phyloP scores from a whole-genome alignment of 2,888 invertebrate species.

The Bombyx huttoni region DNA sequence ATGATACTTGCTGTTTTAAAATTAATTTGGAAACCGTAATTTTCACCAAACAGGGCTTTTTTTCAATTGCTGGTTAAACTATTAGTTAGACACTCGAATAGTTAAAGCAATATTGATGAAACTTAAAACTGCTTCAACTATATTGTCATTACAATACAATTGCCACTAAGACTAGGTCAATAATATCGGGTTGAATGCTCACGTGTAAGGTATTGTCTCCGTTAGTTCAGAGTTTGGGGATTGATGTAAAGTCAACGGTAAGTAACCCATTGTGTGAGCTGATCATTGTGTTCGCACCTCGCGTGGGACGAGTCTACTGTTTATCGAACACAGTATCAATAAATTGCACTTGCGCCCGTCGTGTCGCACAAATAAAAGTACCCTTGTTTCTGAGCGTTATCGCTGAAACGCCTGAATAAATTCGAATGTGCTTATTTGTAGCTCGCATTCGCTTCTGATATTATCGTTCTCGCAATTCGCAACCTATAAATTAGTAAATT shows the following conservation, averaged over 20 bases:
- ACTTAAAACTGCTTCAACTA: too few relatives aligned
- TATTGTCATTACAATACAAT: background rate
- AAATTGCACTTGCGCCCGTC: slow-evolving; percentile 64
- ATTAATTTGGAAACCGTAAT: too few relatives aligned
- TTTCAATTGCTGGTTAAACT: too few relatives aligned
- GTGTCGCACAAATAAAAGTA: slow-evolving; percentile 62
- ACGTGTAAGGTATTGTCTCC: background rate
- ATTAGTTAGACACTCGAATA: too few relatives aligned
- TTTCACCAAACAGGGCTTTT: too few relatives aligned
- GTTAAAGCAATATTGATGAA: too few relatives aligned
- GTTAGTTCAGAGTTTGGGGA: background rate
- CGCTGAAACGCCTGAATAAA: slow-evolving; percentile 62
- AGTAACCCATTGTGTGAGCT: slow-evolving; percentile 21
- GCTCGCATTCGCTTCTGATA: slow-evolving; percentile 38
- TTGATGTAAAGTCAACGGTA: slow-evolving; percentile 11
- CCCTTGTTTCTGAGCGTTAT: slow-evolving; percentile 43
- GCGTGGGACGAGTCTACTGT: slow-evolving; percentile 65
- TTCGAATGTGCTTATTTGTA: slow-evolving; percentile 57
- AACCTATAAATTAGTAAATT: slow-evolving; percentile 6
- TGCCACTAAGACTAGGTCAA: background rate
- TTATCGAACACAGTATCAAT: slow-evolving; percentile 64
- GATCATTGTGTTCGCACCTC: slow-evolving; percentile 33
- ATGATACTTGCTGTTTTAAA: too few relatives aligned
- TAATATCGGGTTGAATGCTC: background rate
- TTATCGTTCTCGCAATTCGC: slow-evolving; percentile 28